Conservation (phyloP, 2,797 vertebrate genomes). For the Tokudaia muenninki region DNA sequence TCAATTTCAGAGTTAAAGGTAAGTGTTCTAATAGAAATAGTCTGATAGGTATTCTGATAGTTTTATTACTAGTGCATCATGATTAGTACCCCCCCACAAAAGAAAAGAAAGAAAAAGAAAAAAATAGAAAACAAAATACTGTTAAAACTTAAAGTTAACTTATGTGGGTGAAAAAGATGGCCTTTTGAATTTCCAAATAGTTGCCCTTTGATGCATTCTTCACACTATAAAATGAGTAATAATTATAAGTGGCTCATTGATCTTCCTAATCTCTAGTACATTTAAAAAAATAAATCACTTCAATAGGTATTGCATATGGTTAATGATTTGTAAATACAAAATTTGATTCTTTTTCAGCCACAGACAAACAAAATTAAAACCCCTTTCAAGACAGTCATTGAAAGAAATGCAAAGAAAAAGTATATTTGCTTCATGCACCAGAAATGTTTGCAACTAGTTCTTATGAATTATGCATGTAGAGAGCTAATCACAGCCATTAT, state of each 20-base stretch:
- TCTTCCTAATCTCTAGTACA: slow-evolving; percentile 15
- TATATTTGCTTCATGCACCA: slow-evolving; percentile 61
- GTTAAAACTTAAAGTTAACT: not conserved
- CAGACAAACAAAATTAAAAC: slow-evolving; percentile 72
- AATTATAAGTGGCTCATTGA: not conserved
- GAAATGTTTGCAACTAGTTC: slow-evolving; percentile 65
- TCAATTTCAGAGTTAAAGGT: not conserved
- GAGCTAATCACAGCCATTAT: slow-evolving; percentile 80
- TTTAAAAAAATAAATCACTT: slow-evolving; percentile 40
- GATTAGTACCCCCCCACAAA: not conserved
- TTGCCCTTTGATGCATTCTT: slow-evolving; percentile 12
- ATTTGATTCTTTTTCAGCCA: slow-evolving; percentile 56
- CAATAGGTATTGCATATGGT: slow-evolving; percentile 28
- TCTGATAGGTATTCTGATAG: not conserved
- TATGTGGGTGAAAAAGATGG: not conserved
- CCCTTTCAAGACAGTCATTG: slow-evolving; percentile 56
- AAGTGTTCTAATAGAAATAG: not conserved
- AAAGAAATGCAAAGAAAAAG: slow-evolving; percentile 72
- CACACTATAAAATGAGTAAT: not conserved
- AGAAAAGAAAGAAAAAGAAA: not conserved
- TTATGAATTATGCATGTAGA: slow-evolving; percentile 81
- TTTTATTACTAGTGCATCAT: not conserved
- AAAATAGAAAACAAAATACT: not conserved
- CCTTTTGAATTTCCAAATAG: not conserved
- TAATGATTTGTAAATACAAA: slow-evolving; percentile 60